Evolutionary conservation across 2,113 vertebrate genomes (phyloP).

Genomic region (Gymnocephalus cernua): DNA sequence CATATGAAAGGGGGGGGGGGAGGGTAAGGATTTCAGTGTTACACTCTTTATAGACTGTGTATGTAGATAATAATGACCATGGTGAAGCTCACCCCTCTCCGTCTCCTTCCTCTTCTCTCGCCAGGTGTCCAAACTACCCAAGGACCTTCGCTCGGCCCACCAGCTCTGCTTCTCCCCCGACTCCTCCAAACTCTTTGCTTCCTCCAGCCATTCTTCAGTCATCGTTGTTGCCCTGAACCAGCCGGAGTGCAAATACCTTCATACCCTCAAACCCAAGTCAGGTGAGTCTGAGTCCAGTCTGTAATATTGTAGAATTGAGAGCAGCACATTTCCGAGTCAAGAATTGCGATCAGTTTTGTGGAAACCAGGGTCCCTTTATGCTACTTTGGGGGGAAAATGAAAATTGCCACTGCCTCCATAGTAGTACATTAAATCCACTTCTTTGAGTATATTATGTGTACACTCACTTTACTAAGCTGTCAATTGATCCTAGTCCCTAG

Average conservation of each 20-base stretch:
- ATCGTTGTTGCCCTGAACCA: constrained; percentile 84
- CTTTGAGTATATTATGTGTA: neutral
- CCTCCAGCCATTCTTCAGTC: constrained; percentile 84
- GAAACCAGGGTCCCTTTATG: neutral
- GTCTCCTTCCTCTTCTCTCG: neutral
- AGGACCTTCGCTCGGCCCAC: constrained; percentile 82
- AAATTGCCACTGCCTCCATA: neutral
- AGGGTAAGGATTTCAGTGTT: neutral
- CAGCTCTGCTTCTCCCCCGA: constrained; percentile 92
- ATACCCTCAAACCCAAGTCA: constrained; percentile 84
- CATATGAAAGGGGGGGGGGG: no score
- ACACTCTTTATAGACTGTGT: neutral
- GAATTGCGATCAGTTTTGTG: neutral
- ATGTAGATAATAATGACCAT: neutral
- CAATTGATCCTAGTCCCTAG: neutral
- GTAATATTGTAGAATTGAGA: no score
- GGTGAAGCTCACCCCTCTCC: neutral
- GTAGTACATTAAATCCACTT: neutral
- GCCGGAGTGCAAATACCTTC: constrained; percentile 83
- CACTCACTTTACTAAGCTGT: no score
- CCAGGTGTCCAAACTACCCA: constrained; percentile 89
- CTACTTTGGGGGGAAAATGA: no score
- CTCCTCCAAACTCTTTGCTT: constrained; percentile 88
- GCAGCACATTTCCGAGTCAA: neutral
- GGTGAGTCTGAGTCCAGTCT: constrained; percentile 76